Percentiles rank a stretch among this genome's conserved stretches.
Conservation (phyloP, 2,888 invertebrate genomes). For the Patella pellucida region DNA sequence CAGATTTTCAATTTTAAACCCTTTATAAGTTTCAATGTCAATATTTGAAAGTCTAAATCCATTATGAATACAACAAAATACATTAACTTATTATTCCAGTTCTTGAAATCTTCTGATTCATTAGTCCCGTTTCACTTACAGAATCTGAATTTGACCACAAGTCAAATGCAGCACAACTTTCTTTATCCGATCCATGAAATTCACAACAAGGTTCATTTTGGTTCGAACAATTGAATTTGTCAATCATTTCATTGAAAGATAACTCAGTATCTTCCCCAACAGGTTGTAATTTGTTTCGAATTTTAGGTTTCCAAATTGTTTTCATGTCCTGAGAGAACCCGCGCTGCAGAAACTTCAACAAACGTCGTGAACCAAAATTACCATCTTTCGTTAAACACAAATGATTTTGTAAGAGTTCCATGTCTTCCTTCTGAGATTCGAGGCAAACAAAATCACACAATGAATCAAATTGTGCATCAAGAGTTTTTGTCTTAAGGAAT, state of each 20-base stretch:
- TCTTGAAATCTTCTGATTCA: too few species aligned
- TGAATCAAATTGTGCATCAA: conserved; percentile 6
- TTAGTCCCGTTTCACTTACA: background rate
- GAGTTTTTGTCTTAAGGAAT: background rate
- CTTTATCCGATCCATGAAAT: conserved; percentile 1
- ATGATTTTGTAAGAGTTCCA: conserved; percentile 8
- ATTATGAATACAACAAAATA: too few species aligned
- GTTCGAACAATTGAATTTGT: background rate
- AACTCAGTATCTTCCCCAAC: background rate
- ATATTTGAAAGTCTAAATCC: too few species aligned
- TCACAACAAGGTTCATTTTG: background rate
- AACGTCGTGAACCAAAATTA: background rate
- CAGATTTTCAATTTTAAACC: too few species aligned
- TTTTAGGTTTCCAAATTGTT: conserved; percentile 8
- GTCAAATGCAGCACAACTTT: background rate
- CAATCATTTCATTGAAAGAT: background rate
- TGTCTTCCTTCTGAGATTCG: conserved; percentile 5
- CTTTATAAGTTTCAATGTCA: too few species aligned
- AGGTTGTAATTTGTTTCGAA: background rate
- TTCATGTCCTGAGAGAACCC: background rate
- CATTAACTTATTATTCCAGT: too few species aligned
- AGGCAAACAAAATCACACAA: conserved; percentile 1
- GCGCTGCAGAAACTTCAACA: background rate
- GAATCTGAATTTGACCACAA: background rate
- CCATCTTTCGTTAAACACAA: conserved; percentile 7